Conservation (phyloP, 2,113 vertebrate genomes). For the Pollachius pollachius region DNA sequence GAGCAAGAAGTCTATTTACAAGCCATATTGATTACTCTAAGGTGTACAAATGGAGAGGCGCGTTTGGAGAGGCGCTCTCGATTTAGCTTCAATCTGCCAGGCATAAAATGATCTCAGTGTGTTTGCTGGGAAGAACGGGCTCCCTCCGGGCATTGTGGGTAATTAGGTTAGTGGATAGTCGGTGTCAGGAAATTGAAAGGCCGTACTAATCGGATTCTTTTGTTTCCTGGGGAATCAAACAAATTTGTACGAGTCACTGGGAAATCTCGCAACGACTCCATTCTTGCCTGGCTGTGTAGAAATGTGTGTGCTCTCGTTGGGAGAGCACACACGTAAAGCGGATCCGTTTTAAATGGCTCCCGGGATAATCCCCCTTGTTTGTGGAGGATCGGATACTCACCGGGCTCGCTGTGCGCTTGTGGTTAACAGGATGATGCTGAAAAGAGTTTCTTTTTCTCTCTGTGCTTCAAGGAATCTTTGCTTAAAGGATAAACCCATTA, state of each 20-base stretch:
- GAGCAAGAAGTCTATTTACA: conserved; percentile 71
- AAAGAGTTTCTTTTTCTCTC: conserved; percentile 11
- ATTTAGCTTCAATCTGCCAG: conserved; percentile 82
- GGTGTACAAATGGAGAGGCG: conserved; percentile 69
- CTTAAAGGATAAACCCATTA: background rate
- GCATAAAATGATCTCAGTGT: conserved; percentile 84
- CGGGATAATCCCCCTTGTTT: conserved; percentile 53
- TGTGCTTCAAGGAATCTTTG: no score
- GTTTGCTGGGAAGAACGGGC: conserved; percentile 84
- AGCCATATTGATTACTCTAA: conserved; percentile 75
- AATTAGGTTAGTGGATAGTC: conserved; percentile 99
- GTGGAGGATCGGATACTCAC: conserved; percentile 44
- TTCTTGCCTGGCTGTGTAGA: conserved; percentile 52
- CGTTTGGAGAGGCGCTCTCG: conserved; percentile 68
- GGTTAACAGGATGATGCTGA: conserved; percentile 16
- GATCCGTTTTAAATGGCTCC: conserved; percentile 45
- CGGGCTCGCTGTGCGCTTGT: background rate
- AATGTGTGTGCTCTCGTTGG: no score
- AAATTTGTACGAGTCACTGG: conserved; percentile 76
- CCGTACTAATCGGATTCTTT: conserved; percentile 90
- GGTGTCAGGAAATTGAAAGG: conserved; percentile 99
- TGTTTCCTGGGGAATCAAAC: conserved; percentile 87
- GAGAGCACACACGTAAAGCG: conserved; percentile 31
- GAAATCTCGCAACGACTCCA: conserved; percentile 69
- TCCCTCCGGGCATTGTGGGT: conserved; percentile 86